These are phyloP conservation scores for Pterocles burchelli DNA, from an alignment of 2,113 vertebrate species.

Conservation along the genomic window DNA sequence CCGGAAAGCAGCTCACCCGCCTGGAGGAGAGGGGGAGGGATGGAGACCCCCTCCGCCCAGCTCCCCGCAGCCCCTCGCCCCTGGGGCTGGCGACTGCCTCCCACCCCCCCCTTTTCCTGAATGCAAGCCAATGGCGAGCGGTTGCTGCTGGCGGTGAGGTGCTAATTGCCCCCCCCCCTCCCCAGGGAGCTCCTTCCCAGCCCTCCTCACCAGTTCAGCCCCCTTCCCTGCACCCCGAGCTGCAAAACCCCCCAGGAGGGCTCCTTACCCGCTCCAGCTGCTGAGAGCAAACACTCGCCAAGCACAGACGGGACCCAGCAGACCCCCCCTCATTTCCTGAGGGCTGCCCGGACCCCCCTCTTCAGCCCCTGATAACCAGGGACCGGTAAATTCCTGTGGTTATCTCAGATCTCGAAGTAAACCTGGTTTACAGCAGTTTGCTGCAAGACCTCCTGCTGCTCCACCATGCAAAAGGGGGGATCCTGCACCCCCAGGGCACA, in stretches of 20 bases:
- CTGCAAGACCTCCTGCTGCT: not conserved
- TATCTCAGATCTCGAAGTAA: not conserved
- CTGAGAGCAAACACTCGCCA: rapidly evolving
- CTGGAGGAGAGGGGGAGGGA: not conserved
- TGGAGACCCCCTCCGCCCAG: not conserved
- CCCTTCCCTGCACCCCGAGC: not conserved
- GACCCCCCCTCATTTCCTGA: not conserved
- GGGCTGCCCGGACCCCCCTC: not conserved
- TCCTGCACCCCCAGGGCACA: too few species aligned
- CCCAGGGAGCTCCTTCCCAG: not conserved
- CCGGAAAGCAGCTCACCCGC: not conserved
- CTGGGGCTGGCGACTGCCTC: too few species aligned
- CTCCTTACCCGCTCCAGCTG: not conserved
- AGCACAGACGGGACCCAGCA: too few species aligned
- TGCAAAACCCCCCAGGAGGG: rapidly evolving
- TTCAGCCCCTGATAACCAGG: not conserved
- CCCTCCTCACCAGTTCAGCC: not conserved
- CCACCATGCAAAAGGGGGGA: not conserved
- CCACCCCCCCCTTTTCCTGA: not conserved
- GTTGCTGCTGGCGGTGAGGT: not conserved
- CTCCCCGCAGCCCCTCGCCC: not conserved
- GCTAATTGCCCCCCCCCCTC: not conserved
- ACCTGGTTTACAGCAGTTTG: not conserved
- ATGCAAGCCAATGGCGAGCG: not conserved
- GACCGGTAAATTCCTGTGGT: too few species aligned